These are phyloP conservation scores for Dendrolimus pini DNA, from an alignment of 2,888 invertebrate genomes.

Conservation along the genomic window DNA sequence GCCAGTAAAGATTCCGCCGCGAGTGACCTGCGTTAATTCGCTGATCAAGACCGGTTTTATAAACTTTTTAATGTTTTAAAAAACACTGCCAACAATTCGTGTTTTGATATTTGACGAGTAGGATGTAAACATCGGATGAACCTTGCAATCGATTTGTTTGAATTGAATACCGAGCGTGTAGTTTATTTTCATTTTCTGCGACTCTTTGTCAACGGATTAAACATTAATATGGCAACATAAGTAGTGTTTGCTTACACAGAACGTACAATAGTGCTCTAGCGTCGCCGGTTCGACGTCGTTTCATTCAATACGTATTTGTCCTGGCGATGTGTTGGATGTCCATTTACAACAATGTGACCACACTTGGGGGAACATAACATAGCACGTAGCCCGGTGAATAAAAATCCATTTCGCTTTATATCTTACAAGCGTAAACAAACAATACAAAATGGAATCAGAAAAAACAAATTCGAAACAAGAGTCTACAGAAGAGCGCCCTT, in stretches of 20 bases:
- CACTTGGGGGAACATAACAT: slow-evolving; percentile 9
- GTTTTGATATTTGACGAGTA: not conserved
- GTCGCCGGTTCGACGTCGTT: slow-evolving; percentile 23
- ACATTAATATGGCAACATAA: slow-evolving; percentile 59
- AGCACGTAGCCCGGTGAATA: too few species aligned
- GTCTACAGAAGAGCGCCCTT: slow-evolving; percentile 40
- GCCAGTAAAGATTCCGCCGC: not conserved
- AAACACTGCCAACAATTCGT: slow-evolving; percentile 7
- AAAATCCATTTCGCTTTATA: not conserved
- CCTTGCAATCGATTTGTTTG: slow-evolving; percentile 25
- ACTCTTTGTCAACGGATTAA: slow-evolving; percentile 52
- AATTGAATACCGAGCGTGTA: slow-evolving; percentile 31
- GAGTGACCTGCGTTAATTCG: not conserved
- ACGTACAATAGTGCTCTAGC: slow-evolving; percentile 48
- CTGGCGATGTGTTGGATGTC: slow-evolving; percentile 28
- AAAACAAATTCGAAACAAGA: slow-evolving; percentile 29
- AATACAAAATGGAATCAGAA: slow-evolving; percentile 31
- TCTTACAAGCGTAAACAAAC: slow-evolving; percentile 6
- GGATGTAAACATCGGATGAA: not conserved
- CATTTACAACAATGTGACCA: slow-evolving; percentile 30
- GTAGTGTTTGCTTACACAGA: slow-evolving; percentile 53
- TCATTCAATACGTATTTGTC: slow-evolving; percentile 40
- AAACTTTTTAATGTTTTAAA: slow-evolving; percentile 16
- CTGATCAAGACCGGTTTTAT: slow-evolving; percentile 4
- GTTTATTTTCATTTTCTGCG: slow-evolving; percentile 49